Evolutionary conservation across 2,113 vertebrate species (phyloP).

Genomic region (Onychorhynchus coronatus): DNA sequence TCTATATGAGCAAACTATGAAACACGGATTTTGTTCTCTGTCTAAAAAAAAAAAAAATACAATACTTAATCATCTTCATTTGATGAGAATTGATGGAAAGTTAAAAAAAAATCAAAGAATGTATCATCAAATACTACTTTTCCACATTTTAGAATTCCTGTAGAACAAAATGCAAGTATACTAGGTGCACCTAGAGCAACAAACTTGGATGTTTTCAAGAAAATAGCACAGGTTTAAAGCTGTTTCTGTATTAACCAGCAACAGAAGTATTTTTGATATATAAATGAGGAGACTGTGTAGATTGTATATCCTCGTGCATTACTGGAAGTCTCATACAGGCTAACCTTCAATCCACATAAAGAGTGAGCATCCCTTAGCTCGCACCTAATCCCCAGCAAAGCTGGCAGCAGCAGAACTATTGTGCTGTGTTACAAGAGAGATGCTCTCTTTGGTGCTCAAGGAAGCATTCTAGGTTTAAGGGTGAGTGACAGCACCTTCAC

Average conservation of each 20-base stretch:
- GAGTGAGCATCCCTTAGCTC: not conserved
- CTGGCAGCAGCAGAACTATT: not conserved
- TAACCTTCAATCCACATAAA: not conserved
- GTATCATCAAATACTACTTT: not conserved
- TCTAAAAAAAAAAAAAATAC: not conserved
- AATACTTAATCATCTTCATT: not conserved
- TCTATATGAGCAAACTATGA: not conserved
- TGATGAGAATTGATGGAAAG: not conserved
- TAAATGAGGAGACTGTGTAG: not conserved
- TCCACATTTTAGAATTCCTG: not conserved
- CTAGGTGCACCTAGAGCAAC: not conserved
- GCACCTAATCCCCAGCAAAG: not conserved
- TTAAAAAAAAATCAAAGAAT: not conserved
- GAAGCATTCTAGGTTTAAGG: not conserved
- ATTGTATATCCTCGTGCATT: not conserved
- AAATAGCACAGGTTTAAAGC: not conserved
- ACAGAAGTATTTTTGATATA: not conserved
- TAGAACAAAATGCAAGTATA: not conserved
- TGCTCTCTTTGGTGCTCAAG: accelerated
- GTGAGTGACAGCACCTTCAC: not conserved
- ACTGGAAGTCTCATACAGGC: not conserved
- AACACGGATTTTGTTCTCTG: not conserved
- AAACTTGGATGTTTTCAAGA: not conserved
- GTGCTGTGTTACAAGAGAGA: accelerated
- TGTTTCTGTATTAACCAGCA: not conserved